Percentiles rank a stretch among this genome's conserved stretches.
Evolutionary conservation across 1,140 invertebrate genomes (phyloP).

Genomic region (Heliothis virescens): DNA sequence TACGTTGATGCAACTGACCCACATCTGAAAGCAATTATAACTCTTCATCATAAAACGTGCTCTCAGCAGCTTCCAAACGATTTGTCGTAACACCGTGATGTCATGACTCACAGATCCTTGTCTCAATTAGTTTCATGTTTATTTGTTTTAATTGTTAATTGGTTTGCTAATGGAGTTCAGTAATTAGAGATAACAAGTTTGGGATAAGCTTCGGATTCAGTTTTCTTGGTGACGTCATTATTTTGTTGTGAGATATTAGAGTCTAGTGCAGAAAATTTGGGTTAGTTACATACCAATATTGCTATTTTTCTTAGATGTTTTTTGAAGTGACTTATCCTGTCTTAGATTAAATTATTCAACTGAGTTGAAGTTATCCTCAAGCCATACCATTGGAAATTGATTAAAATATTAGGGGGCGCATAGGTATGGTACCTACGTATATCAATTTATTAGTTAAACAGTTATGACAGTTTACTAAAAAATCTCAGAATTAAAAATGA

Average conservation of each 20-base stretch:
- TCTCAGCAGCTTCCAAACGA: neutral
- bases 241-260: neutral
- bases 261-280: no score
- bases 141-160: conserved; percentile 28
- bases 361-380: no score
- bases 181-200: conserved; percentile 20
- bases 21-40: neutral
- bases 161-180: neutral
- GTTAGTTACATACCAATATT: no score
- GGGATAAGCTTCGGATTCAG: neutral
- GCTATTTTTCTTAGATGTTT: no score
- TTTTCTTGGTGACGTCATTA: neutral
- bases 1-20: neutral
- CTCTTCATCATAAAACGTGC: neutral
- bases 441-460: no score
- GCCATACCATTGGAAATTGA: no score
- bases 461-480: no score
- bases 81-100: neutral
- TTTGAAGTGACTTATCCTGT: no score
- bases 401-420: no score
- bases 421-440: no score
- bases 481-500: no score
- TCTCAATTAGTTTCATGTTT: conserved; percentile 29
- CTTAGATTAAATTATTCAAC: no score
- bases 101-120: conserved; percentile 24